Base-by-base conservation (phyloP, 2,113 vertebrate genomes). In the Potamarius usumacintae region DNA sequence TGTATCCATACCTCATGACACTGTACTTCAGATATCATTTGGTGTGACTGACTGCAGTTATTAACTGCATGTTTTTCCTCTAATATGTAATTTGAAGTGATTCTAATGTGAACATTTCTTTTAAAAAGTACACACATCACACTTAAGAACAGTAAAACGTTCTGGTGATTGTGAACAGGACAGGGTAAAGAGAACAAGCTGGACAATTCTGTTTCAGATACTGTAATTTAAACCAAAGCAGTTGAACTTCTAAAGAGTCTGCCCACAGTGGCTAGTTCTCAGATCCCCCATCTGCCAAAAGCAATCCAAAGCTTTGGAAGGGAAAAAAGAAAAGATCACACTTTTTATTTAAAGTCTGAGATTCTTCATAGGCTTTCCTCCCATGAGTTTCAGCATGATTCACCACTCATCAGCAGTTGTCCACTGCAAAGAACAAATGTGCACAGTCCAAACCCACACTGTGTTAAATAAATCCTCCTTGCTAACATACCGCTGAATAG, bases 1-100 rank as follows among this genome's bases (percentile, higher is more conserved):
- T 92, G 93, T 93, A 92, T 93, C 94, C 92, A 93, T 91, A 93
- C 85, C 88, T 91, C 91, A 82, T 92, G 91, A 93, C 90, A 91
- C 87, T 90, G 90, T 87, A 86, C 85, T 86, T 93, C 90, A 93
- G 87, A 92, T 92, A 92, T 93, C 78, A 80, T 90, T 93, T 90
- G 90, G 90, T 90, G 88, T 92, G 78, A 84, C 91, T 86, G 88
- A 89, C 91, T 89, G 88, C 92, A 89, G 91, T 94, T 94, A 93
- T 93, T 91, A 92, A 92, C 89, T 88, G 91, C 91, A 92, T 87
- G 50, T 67, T 69, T 53, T 72, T 78, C 42, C n/a, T 20, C 15
- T 27, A 67, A 82, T 65, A 78, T 34, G 34, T 55, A 58, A 89
- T 69, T n/a, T 63, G 2, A 25, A 30, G 34, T 17, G 10, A 57